Conservation (phyloP, 2,888 invertebrate species). For the Scaptomyza caliginosa region DNA sequence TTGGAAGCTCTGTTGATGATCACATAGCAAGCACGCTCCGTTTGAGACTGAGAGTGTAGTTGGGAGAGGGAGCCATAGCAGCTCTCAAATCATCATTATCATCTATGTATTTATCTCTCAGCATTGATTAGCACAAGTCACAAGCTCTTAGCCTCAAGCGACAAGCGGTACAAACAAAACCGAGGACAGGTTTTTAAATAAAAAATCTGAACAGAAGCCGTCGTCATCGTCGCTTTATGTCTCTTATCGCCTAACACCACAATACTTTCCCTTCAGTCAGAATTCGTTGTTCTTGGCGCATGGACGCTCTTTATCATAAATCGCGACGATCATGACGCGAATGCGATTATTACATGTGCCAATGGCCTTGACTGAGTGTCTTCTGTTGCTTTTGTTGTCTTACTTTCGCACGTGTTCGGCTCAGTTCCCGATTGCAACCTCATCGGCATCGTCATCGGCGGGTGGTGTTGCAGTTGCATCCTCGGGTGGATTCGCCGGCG, state of each 20-base stretch:
- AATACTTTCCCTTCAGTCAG: constrained; percentile 54
- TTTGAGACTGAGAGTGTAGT: constrained; percentile 31
- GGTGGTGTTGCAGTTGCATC: constrained; percentile 52
- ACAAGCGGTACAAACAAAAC: constrained; percentile 15
- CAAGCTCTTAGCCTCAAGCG: not conserved
- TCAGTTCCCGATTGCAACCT: constrained; percentile 49
- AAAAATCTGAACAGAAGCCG: not conserved
- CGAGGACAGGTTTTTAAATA: constrained; percentile 57
- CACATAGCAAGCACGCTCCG: constrained; percentile 23
- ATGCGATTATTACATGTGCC: constrained; percentile 18
- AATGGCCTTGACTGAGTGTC: constrained; percentile 25
- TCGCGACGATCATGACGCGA: constrained; percentile 41
- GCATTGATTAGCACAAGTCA: constrained; percentile 44
- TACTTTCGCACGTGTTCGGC: constrained; percentile 19
- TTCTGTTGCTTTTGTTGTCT: not conserved
- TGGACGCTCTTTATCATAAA: constrained; percentile 18
- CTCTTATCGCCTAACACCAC: constrained; percentile 34
- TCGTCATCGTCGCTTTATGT: not conserved
- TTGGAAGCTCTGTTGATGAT: constrained; percentile 29
- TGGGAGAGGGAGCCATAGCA: constrained; percentile 7
- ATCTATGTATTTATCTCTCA: not conserved
- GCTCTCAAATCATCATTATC: constrained; percentile 24
- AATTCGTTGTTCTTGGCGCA: constrained; percentile 45
- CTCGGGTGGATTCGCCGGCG: constrained; percentile 36
- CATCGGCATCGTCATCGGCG: constrained; percentile 39